Evolutionary conservation across 2,113 vertebrate species (phyloP).

Genomic region (Alligator mississippiensis): DNA sequence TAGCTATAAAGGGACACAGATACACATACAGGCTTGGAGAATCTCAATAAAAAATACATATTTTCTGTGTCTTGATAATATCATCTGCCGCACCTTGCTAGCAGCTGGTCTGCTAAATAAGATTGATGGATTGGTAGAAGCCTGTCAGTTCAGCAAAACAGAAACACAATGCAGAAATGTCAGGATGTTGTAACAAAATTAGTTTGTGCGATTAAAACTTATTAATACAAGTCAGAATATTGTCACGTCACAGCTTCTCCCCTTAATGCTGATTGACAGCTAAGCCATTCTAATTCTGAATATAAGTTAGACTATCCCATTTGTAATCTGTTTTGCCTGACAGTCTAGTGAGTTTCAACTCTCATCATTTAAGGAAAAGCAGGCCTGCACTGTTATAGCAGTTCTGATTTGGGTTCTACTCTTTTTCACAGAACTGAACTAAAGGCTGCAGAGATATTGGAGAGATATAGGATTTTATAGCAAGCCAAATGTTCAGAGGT

Average conservation of each 20-base stretch:
- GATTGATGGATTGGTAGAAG: constrained; percentile 52
- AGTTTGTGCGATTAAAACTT: constrained; percentile 66
- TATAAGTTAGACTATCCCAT: constrained; percentile 6
- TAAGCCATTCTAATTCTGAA: constrained; percentile 58
- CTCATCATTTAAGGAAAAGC: constrained; percentile 17
- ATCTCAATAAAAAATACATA: constrained; percentile 4
- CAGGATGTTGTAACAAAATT: constrained; percentile 52
- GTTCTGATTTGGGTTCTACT: neutral
- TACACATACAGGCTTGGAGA: neutral
- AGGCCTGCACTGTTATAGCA: constrained; percentile 20
- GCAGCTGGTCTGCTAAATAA: constrained; percentile 44
- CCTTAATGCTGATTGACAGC: constrained; percentile 66
- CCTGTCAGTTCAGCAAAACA: neutral
- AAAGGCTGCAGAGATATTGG: neutral
- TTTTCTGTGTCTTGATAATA: constrained; percentile 1
- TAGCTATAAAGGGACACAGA: neutral
- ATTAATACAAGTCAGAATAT: constrained; percentile 68
- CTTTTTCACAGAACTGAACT: neutral
- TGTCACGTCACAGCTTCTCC: constrained; percentile 65
- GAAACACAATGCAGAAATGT: constrained; percentile 37
- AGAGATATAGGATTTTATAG: neutral
- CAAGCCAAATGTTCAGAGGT: neutral
- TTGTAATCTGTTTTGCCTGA: constrained; percentile 60
- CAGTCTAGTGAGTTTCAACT: neutral
- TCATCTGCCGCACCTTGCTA: neutral